A percentile compares a stretch with the other conserved stretches of the same genome.
These are phyloP conservation scores for Rhagium mordax DNA, from an alignment of 2,888 invertebrate species.

Conservation along the genomic window DNA sequence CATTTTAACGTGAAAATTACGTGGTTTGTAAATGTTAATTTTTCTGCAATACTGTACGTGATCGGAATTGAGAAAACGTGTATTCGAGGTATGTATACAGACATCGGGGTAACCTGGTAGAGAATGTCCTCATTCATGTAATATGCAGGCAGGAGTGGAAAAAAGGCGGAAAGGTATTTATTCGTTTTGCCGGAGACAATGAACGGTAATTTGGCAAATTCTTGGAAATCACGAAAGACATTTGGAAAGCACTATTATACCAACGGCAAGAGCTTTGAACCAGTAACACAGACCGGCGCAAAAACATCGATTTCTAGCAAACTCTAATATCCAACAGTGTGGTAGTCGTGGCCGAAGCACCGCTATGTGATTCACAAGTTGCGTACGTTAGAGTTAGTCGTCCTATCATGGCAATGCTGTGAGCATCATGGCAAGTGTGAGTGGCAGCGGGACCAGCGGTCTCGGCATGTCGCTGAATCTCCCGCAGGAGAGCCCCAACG, in stretches of 20 bases:
- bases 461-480: constrained; percentile 74
- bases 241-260: constrained; percentile 42
- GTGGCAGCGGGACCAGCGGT: constrained; percentile 26
- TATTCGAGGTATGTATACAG: too few relatives aligned
- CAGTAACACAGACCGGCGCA: constrained; percentile 60
- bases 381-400: constrained; percentile 37
- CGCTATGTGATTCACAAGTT: constrained; percentile 46
- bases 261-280: constrained; percentile 41
- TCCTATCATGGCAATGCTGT: constrained; percentile 40
- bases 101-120: too few relatives aligned
- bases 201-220: constrained; percentile 30
- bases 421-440: constrained; percentile 34
- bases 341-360: constrained; percentile 40
- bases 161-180: neutral
- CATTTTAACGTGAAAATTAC: too few relatives aligned
- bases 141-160: neutral
- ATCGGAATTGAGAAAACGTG: too few relatives aligned
- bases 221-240: constrained; percentile 37
- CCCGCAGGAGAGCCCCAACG: constrained; percentile 69
- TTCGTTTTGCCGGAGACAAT: constrained; percentile 1
- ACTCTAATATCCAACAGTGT: constrained; percentile 44
- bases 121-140: neutral
- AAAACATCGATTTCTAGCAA: constrained; percentile 62
- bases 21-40: too few relatives aligned
- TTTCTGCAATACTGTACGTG: too few relatives aligned